phyloP scores from a whole-genome alignment of 2,797 vertebrate genomes.

The Pseudomugil tenellus region DNA sequence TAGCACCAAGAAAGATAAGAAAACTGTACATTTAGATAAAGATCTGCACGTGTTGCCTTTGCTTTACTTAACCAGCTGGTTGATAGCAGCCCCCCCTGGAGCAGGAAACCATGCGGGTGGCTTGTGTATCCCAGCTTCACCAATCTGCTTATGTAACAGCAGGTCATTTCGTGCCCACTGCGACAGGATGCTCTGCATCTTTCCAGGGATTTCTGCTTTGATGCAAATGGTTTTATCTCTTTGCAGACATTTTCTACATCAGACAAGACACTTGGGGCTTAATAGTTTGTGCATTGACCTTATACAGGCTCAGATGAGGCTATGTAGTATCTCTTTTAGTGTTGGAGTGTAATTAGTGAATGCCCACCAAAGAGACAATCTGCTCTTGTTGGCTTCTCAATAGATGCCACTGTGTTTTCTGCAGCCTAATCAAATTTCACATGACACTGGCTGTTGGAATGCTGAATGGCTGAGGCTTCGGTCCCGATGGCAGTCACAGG shows the following conservation, averaged over 20 bases:
- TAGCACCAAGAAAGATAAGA: not conserved
- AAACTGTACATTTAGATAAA: constrained; percentile 3
- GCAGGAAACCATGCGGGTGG: constrained; percentile 41
- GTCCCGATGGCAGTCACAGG: constrained; percentile 52
- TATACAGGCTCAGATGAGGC: constrained; percentile 16
- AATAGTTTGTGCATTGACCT: not conserved
- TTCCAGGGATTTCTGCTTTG: constrained; percentile 47
- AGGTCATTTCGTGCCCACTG: constrained; percentile 56
- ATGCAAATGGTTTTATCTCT: constrained; percentile 14
- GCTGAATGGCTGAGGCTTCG: constrained; percentile 39
- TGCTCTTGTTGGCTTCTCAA: constrained; percentile 77
- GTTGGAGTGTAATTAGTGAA: constrained; percentile 54
- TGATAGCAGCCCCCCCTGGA: constrained; percentile 37
- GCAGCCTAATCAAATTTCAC: constrained; percentile 78
- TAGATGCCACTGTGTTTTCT: constrained; percentile 75
- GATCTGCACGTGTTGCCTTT: constrained; percentile 23
- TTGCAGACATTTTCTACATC: not conserved
- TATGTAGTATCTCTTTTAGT: constrained; percentile 31
- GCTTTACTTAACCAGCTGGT: constrained; percentile 32
- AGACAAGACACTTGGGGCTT: not conserved
- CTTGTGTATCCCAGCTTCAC: constrained; percentile 47
- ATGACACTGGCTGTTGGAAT: constrained; percentile 67
- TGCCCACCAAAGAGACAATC: constrained; percentile 63
- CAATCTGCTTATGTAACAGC: constrained; percentile 76
- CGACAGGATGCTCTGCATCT: constrained; percentile 58